Evolutionary conservation across 2,113 vertebrate genomes (phyloP), one percentile per base, ranked within the genome.

Genomic region (Melanocharis versteri): DNA sequence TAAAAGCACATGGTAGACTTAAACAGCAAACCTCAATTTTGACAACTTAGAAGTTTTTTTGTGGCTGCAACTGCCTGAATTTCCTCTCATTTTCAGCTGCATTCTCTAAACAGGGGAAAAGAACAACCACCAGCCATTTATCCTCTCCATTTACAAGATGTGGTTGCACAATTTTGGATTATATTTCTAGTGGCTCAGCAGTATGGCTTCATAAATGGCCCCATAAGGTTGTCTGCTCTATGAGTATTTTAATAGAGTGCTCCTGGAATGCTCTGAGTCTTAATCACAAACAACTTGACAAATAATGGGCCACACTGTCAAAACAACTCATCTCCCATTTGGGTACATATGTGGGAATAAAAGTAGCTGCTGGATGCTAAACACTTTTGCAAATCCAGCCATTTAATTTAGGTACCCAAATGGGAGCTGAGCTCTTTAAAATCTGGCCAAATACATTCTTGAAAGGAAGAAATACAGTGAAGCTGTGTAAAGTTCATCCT

Each of bases 291-390:
- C 69, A 95, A 72, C 84, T 51, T 86, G 70, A 96, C 92, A 92
- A 96, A 93, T 94, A 96, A 94, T n/a, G 13, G 56, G 64, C 62
- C 57, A 84, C 66, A 18, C 62, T 92, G 84, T 96, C 86, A 91
- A 93, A 94, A 93, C 83, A 96, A 89, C 85, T 96, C 53, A 83
- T 90, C 61, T 90, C 76, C 83, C 69, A 60, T 75, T 93, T 87
- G 83, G 57, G 64, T 92, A 90, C 35, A 23, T 90, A 90, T 68
- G 62, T 68, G 68, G 65, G 82, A 94, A 95, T 93, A 91, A 91
- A 93, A 95, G 90, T 68, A 95, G 93, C 86, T 95, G 89, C 78
- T 94, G 92, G 96, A 86, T 95, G 87, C 92, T 94, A 79, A 96
- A 85, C 60, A 48, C 84, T 96, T 95, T 72, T 73, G 71, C 72